phyloP scores from a whole-genome alignment of 2,113 vertebrate species.

The Eudyptes chrysolophus region DNA sequence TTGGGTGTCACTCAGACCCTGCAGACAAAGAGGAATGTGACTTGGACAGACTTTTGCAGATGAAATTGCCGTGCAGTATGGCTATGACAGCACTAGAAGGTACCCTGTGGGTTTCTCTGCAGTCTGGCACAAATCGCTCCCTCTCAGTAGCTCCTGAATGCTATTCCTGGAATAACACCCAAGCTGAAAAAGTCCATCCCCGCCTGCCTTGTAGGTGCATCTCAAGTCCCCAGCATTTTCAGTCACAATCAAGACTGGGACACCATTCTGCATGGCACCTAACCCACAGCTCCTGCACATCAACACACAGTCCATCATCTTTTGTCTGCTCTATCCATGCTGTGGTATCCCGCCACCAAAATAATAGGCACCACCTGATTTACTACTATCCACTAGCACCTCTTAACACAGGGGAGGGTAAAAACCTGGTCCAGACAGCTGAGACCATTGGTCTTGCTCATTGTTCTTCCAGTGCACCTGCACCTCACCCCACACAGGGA shows the following conservation, averaged over 20 bases:
- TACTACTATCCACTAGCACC: neutral
- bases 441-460: neutral
- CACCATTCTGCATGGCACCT: neutral
- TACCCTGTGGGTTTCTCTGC: neutral
- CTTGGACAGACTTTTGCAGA: neutral
- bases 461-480: neutral
- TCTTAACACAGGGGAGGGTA: neutral
- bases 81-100: neutral
- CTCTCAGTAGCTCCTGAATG: neutral
- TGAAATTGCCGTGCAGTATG: neutral
- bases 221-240: neutral
- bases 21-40: neutral
- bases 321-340: neutral
- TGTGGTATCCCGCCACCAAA: neutral
- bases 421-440: neutral
- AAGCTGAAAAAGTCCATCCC: neutral
- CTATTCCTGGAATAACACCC: neutral
- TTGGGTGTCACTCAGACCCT: neutral
- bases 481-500: rapidly evolving
- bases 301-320: too few relatives aligned
- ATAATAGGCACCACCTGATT: neutral
- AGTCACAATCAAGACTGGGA: neutral
- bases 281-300: neutral
- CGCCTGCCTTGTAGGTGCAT: neutral
- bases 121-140: neutral